These are phyloP conservation scores for Anolis sagrei DNA, from an alignment of 2,113 vertebrate genomes.

Conservation along the genomic window DNA sequence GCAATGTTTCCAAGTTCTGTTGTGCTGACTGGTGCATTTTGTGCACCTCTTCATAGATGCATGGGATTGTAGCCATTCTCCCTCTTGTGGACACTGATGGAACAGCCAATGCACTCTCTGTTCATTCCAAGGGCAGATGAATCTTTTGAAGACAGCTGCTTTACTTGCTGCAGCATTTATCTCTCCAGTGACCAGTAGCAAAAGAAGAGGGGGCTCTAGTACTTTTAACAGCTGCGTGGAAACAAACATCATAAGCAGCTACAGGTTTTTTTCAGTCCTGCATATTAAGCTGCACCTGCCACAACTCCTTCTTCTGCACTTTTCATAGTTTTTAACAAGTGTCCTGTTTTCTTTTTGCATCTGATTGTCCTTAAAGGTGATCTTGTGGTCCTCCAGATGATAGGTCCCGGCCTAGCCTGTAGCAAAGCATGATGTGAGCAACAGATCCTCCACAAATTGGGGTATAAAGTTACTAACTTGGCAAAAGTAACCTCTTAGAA, in stretches of 20 bases:
- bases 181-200: background rate
- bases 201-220: background rate
- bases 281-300: background rate
- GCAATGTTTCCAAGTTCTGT: background rate
- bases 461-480: background rate
- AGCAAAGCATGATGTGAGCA: background rate
- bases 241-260: background rate
- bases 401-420: background rate
- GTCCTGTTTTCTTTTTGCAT: background rate
- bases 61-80: background rate
- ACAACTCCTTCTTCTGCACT: too few relatives aligned
- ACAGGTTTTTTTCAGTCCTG: background rate
- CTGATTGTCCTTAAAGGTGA: background rate
- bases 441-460: background rate
- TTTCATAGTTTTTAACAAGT: background rate
- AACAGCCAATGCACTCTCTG: background rate
- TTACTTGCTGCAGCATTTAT: background rate
- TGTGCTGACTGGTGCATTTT: background rate
- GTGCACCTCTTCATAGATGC: background rate
- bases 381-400: background rate
- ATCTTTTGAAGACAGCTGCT: background rate
- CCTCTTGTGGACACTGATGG: conserved; percentile 18
- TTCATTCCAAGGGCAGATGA: background rate
- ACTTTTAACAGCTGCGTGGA: background rate
- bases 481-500: background rate